Evolutionary conservation across 2,888 invertebrate species (phyloP), one percentile per base, ranked within the genome.

Genomic region (Leucozona laternaria): DNA sequence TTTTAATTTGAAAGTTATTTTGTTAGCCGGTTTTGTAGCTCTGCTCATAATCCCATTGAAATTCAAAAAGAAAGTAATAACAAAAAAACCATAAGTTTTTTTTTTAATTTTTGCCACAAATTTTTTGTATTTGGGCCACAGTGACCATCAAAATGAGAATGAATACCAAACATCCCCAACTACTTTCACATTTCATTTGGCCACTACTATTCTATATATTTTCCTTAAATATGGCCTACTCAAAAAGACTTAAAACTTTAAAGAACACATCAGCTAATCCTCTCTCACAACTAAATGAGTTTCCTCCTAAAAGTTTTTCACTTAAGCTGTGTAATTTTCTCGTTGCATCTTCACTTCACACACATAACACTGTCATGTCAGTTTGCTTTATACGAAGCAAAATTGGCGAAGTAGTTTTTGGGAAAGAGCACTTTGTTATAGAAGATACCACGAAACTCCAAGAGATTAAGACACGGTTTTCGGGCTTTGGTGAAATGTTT

Each of bases 311-410:
- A 75, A 83, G 62, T 73, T 83, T 78, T 71, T 53, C 72, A 25
- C 60, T 78, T 62, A 79, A 79, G 48, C 62, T 15, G 40, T 72
- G 64, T 77, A 77, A 81, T 81, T 81, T 81, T 72, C 82, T 57
- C 58, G 58, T 60, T 72, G 50, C 68, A 68, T 68, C 37, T 37
- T 37, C 48, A 34, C 20, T 34, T 17, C 13, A 7, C 13, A 0
- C 25, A n/a, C n/a, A n/a, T n/a, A n/a, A n/a, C n/a, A 25, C 31
- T 31, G 7, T 31, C 31, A 31, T 45, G 17, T 20, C 66, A 55
- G 43, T 62, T 55, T 55, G 28, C 62, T n/a, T n/a, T n/a, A n/a
- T n/a, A n/a, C n/a, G 53, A 43, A 28, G 55, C 48, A 68, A 70
- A 34, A 37, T 62, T 58, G 22, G 28, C 28, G 43, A 40, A 64